Percentiles rank a stretch among this genome's conserved stretches.
phyloP scores from a whole-genome alignment of 2,113 vertebrate species.

The Thymallus thymallus region DNA sequence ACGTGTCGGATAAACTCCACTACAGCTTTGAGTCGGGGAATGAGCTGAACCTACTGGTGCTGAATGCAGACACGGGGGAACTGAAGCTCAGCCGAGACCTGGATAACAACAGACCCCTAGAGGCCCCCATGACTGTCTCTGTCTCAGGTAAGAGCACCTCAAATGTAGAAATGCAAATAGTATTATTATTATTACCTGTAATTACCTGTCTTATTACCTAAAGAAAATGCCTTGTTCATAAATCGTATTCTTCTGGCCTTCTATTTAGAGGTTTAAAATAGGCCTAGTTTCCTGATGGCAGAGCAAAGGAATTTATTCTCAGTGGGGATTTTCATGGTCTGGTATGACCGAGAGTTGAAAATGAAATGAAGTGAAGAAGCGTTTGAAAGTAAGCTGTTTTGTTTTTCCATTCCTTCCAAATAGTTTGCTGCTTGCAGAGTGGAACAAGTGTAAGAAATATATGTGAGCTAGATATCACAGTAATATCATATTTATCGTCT shows the following conservation, averaged over 20 bases:
- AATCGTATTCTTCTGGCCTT: not conserved
- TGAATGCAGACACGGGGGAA: conserved; percentile 87
- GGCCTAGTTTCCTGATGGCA: not conserved
- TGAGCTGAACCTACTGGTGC: conserved; percentile 84
- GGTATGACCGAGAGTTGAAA: too few species aligned
- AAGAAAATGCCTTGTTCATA: not conserved
- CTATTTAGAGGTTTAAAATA: not conserved
- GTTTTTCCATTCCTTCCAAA: not conserved
- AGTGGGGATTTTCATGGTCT: too few species aligned
- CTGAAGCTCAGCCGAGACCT: conserved; percentile 88
- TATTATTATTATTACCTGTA: not conserved
- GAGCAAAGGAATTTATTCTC: not conserved
- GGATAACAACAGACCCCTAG: conserved; percentile 91
- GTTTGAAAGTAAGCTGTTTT: not conserved
- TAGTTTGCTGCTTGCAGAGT: not conserved
- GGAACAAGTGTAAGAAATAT: not conserved
- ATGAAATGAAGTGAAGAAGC: too few species aligned
- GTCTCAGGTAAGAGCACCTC: conserved; percentile 83
- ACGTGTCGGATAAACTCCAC: conserved; percentile 87
- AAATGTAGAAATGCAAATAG: not conserved
- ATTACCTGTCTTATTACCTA: not conserved
- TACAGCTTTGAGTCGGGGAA: conserved; percentile 92
- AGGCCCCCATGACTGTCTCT: conserved; percentile 90
- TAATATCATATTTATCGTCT: not conserved
- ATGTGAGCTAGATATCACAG: not conserved